Conservation (phyloP, 2,888 invertebrate species). For the Athalia cordata region DNA sequence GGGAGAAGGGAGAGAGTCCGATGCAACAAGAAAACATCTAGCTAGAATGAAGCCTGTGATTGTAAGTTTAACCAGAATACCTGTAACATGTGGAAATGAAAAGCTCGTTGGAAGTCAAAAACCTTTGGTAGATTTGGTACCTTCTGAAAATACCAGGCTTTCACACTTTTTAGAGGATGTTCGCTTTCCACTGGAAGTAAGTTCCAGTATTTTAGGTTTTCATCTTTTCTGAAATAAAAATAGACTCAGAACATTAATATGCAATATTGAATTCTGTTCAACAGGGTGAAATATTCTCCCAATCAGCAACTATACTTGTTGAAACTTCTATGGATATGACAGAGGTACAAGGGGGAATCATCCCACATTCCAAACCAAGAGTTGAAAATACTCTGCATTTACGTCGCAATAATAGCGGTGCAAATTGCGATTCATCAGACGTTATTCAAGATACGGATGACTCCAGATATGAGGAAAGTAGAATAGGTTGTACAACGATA, state of each 20-base stretch:
- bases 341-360: neutral
- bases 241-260: neutral
- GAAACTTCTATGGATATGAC: constrained; percentile 34
- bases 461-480: constrained; percentile 16
- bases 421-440: neutral
- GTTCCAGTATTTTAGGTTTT: constrained; percentile 39
- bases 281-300: constrained; percentile 25
- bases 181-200: constrained; percentile 37
- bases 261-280: neutral
- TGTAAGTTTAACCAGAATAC: constrained; percentile 23
- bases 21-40: neutral
- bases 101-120: neutral
- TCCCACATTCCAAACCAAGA: neutral
- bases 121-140: neutral
- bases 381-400: neutral
- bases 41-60: constrained; percentile 10
- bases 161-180: constrained; percentile 9
- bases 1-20: neutral
- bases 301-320: neutral
- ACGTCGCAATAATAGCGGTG: neutral
- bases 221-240: constrained; percentile 1
- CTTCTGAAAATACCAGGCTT: constrained; percentile 14
- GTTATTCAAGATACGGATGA: constrained; percentile 35
- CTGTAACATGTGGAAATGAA: neutral
- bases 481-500: neutral